Evolutionary conservation across 2,113 vertebrate species (phyloP).

Genomic region (Catharus fuscescens): DNA sequence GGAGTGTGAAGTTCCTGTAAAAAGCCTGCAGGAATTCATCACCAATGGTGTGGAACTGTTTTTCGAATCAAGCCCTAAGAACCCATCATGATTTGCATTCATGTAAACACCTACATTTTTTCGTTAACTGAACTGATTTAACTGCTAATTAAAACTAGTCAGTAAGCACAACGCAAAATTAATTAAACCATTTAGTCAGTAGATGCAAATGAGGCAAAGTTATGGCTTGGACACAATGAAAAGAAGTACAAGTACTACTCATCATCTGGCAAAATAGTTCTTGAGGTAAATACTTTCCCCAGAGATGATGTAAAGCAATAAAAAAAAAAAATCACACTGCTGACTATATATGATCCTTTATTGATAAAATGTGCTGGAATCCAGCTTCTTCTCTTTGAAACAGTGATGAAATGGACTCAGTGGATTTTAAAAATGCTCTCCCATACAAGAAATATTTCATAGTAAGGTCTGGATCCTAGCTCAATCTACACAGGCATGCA

Average conservation of each 20-base stretch:
- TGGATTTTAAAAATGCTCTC: conserved; percentile 23
- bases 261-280: conserved; percentile 63
- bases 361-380: conserved; percentile 57
- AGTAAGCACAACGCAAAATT: conserved; percentile 81
- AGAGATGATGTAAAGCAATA: conserved; percentile 50
- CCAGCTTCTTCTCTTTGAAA: conserved; percentile 36
- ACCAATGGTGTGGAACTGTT: conserved; percentile 68
- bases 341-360: conserved; percentile 57
- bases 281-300: conserved; percentile 48
- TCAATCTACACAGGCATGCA: not conserved
- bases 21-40: conserved; percentile 70
- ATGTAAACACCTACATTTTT: conserved; percentile 77
- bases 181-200: conserved; percentile 79
- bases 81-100: conserved; percentile 73
- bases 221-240: conserved; percentile 67
- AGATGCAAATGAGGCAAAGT: conserved; percentile 75
- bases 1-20: not conserved
- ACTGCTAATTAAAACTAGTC: conserved; percentile 83
- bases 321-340: not conserved
- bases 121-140: conserved; percentile 80
- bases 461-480: not conserved
- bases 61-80: conserved; percentile 63
- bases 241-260: conserved; percentile 62
- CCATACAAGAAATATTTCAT: not conserved
- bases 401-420: not conserved